Evolutionary conservation across 2,888 invertebrate genomes (phyloP).

Genomic region (Drepana falcataria): DNA sequence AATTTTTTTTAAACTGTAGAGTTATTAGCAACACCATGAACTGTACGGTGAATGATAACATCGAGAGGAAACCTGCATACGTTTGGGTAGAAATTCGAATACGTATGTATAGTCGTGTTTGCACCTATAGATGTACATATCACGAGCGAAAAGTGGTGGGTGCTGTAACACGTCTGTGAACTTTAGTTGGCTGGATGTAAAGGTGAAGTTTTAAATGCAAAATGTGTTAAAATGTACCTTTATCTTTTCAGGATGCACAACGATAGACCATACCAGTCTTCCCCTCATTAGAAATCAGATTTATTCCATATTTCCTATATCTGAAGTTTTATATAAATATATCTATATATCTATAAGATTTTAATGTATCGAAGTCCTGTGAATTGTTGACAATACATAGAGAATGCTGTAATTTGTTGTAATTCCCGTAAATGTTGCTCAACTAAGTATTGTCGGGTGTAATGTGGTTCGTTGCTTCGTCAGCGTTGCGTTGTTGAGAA

Average conservation of each 20-base stretch:
- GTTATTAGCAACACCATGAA: too few species aligned
- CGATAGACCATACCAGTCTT: conserved; percentile 75
- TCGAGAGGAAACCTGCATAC: too few species aligned
- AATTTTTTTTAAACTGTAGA: too few species aligned
- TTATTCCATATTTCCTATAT: conserved; percentile 69
- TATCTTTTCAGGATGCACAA: conserved; percentile 58
- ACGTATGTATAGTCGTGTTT: too few species aligned
- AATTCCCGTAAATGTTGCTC: conserved; percentile 69
- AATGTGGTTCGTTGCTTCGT: conserved; percentile 12
- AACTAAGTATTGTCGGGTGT: conserved; percentile 53
- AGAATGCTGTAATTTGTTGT: conserved; percentile 57
- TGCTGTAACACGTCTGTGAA: too few species aligned
- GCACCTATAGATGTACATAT: too few species aligned
- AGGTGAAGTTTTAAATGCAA: too few species aligned
- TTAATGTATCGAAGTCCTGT: conserved; percentile 57
- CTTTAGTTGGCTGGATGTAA: too few species aligned
- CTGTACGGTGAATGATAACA: too few species aligned
- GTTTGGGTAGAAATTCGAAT: too few species aligned
- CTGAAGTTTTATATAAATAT: conserved; percentile 66
- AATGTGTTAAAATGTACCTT: too few species aligned
- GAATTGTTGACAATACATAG: conserved; percentile 75
- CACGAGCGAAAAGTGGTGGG: too few species aligned
- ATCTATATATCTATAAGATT: conserved; percentile 56
- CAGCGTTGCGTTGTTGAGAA: conserved; percentile 22
- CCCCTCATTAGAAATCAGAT: conserved; percentile 72